Base-by-base conservation (phyloP, 1,140 invertebrate genomes). In the Drosophila takahashii region DNA sequence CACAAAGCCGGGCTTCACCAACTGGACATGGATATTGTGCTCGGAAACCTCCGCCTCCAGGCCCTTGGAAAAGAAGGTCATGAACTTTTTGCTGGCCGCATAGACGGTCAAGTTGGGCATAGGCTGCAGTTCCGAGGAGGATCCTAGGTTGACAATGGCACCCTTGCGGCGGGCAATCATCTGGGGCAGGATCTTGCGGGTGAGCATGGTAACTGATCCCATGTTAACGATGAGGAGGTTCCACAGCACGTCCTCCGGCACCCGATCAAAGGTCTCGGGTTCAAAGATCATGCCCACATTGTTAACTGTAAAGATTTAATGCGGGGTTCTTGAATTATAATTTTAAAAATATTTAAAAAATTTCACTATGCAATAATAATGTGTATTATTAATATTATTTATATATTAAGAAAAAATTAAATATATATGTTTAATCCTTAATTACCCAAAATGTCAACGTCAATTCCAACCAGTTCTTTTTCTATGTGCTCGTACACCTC, bases 41-140 rank as follows among this genome's bases (percentile, higher is more conserved):
- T 94, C 91, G 4, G 94, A 92, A 89, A 98, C 97, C 92, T 98
- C 98, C 53, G 95, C 95, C 47, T 96, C 93, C 11, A 98, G 92
- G 0, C 96, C 92, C 41, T 87, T 77, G 3, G 90, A 87, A 15
- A 92, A 91, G 16, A 59, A 87, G 18, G 80, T 81, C 0, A 92
- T 41, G 27, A 92, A 92, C 22, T 85, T 79, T 47, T 92, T 87
- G 34, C 71, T 80, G 7, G 97, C 97, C 0, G 96, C 96, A 91
- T 98, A 98, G 0, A 98, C 95, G 3, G 96, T 96, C 96, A 98
- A 97, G 41, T 97, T 93, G 0, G 98, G 97, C 59, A 98, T 92
- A 0, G 97, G 97, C 79, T 97, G 95, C 5, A 97, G 92, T 90
- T 97, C 97, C 0, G 97, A 95, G 3, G 96, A 96, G 0, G 97